Base-by-base conservation (phyloP, 2,888 invertebrate genomes). In the Tubiluchus corallicola region DNA sequence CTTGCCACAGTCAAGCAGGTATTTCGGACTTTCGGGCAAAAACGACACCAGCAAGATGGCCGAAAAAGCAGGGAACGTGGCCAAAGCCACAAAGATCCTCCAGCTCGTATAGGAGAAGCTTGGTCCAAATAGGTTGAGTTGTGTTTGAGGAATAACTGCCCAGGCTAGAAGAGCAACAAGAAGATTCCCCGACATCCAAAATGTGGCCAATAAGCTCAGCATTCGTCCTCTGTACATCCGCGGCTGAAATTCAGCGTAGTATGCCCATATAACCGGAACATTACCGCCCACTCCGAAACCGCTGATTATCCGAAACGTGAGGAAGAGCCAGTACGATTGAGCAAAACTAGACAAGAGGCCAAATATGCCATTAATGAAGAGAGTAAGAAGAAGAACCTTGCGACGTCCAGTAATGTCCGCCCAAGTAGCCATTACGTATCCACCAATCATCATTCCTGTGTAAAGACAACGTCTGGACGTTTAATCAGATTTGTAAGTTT, bases 381-480 rank as follows among this genome's bases (percentile, higher is more conserved):
- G 82, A 57, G 85, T 87, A 59, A 79, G 80, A 56, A 88, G 81
- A 52, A 88, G 74, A 52, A 87, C 81, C 57, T 80, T 79, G 59
- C 82, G 79, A 60, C 88, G 77, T 44, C 88, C 88, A 54, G 82
- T 66, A 43, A 82, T 75, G 69, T 88, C 88, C 49, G 87, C 84
- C 55, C 87, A 76, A 37, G 82, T 82, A 55, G 87, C 87, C 85
- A 87, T 87, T 55, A 79, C 75, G 67, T 85, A 87, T 48, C 87
- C 87, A 50, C 88, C 88, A 48, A 80, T 78, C 84, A 88, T 84
- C 87, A 88, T 88, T 46, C 83, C 83, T 70, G n/a, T n/a, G n/a
- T n/a, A n/a, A n/a, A n/a, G n/a, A n/a, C n/a, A n/a, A n/a, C n/a
- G n/a, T n/a, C n/a, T n/a, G n/a, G n/a, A n/a, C n/a, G n/a, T n/a